Evolutionary conservation across 2,797 vertebrate species (phyloP), one percentile per base, ranked within the genome.

Genomic region (Dendrocincla fuliginosa): DNA sequence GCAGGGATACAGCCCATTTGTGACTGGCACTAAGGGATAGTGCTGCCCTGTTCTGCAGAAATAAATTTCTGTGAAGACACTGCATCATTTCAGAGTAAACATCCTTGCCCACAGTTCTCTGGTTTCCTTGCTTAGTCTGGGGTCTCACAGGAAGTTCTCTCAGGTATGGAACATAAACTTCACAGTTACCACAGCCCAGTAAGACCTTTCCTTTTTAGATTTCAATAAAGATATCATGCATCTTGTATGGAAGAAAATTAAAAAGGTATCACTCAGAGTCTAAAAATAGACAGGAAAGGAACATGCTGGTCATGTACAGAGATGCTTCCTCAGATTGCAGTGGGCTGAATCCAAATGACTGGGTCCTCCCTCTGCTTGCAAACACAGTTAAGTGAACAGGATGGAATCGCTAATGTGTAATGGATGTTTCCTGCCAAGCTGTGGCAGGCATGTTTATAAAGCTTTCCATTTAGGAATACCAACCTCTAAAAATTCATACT

Each of bases 281-380:
- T 75, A 76, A 94, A 94, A 87, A 33, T 27, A 95, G 52, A 53
- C 16, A 95, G 46, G 57, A 16, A 76, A 59, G 57, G 87, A 93
- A 90, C 52, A 68, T 53, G 27, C 81, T 46, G 33, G 68, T 50
- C 56, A 61, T 14, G 30, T 55, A 71, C 33, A 87, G 75, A 94
- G 73, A 85, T 61, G 42, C 46, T 81, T 83, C 78, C 64, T 85
- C 82, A 87, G 64, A 90, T 33, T 57, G 81, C 33, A 67, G 59
- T 11, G 55, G 24, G 49, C 75, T 41, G 60, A 90, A 85, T 80
- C 53, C 71, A 68, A 74, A 77, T 47, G 14, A 69, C 12, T 10
- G 35, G 11, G 5, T 63, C 81, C 61, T 91, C 61, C 65, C 53
- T 32, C 8, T 55, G 55, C 79, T 65, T 93, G 69, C 57, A 84